Evolutionary conservation across 2,113 vertebrate genomes (phyloP), one percentile per base, ranked within the genome.

Genomic region (Ageneiosus marmoratus): DNA sequence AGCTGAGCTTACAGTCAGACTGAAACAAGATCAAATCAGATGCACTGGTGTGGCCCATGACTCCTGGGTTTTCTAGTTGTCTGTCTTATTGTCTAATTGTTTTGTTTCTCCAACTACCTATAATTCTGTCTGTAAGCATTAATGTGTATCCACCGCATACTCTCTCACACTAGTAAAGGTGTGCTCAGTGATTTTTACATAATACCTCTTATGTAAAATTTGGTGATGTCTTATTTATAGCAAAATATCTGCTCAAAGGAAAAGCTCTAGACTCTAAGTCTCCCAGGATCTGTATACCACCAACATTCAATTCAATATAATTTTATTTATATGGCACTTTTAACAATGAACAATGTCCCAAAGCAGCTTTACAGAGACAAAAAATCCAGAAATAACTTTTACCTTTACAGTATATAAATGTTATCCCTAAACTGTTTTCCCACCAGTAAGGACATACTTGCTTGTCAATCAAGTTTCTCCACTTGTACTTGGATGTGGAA

Each of bases 1-100:
- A 92, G 91, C 88, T 83, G 88, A 86, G 89, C 85, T 90, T 89
- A 88, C 82, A 82, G 69, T 82, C 37, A 70, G 75, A 79, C 60
- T 89, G 87, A 88, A 90, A 90, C 62, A 78, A 67, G 77, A 79
- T 29, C 0, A 77, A 90, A 88, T 90, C 82, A 88, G 84, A 53
- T 83, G 67, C 84, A 92, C 92, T 90, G 88, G 88, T 83, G 44
- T 50, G 32, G 53, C 15, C 73, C 20, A 56, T 74, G 32, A 69
- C 58, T 69, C 50, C 29, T 60, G 87, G 75, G 84, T 91, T 85
- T 89, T 56, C 87, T 81, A 85, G 34, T 62, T 86, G 84, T 90
- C 84, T 88, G 82, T 85, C 86, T 88, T 50, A 46, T 81, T 82
- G 32, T 84, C 32, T 58, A 53, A 51, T 22, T n/a, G 44, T 72